These are phyloP conservation scores for Drosophila aldrichi DNA, from an alignment of 2,888 invertebrate species.

Conservation along the genomic window DNA sequence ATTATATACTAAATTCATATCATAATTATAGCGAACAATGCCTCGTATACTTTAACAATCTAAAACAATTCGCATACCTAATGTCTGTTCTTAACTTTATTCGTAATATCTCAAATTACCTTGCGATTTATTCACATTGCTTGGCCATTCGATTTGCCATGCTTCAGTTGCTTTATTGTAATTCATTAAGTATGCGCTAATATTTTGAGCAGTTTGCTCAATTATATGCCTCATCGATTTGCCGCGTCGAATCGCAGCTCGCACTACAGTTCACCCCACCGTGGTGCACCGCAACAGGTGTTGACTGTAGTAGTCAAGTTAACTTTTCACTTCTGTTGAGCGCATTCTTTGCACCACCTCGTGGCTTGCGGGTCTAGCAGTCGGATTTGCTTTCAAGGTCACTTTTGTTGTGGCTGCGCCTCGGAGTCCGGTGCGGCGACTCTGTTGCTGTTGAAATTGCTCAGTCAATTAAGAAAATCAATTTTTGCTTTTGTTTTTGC, in stretches of 20 bases:
- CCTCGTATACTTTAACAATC: background rate
- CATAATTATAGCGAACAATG: background rate
- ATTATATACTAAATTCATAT: background rate
- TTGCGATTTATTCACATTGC: slow-evolving; percentile 10
- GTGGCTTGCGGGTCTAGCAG: slow-evolving; percentile 18
- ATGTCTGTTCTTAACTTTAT: slow-evolving; percentile 4
- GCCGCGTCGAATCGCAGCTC: slow-evolving; percentile 25
- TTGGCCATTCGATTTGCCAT: slow-evolving; percentile 34
- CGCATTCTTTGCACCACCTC: slow-evolving; percentile 55
- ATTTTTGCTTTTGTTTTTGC: slow-evolving; percentile 55
- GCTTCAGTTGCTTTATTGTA: slow-evolving; percentile 53
- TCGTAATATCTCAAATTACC: background rate
- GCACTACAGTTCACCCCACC: background rate
- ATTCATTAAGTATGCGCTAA: slow-evolving; percentile 55
- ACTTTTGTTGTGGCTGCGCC: slow-evolving; percentile 53
- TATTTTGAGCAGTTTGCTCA: slow-evolving; percentile 53
- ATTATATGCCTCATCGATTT: slow-evolving; percentile 61
- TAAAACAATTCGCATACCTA: background rate
- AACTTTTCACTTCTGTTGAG: slow-evolving; percentile 47
- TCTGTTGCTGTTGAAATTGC: slow-evolving; percentile 67
- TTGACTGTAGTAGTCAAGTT: slow-evolving; percentile 30
- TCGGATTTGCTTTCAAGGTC: slow-evolving; percentile 64
- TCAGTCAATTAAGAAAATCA: slow-evolving; percentile 75
- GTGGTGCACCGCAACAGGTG: slow-evolving; percentile 26
- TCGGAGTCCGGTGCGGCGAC: slow-evolving; percentile 29